Evolutionary conservation across 2,797 vertebrate species (phyloP), one percentile per base, ranked within the genome.

Genomic region (Acestrorhynchus altus): DNA sequence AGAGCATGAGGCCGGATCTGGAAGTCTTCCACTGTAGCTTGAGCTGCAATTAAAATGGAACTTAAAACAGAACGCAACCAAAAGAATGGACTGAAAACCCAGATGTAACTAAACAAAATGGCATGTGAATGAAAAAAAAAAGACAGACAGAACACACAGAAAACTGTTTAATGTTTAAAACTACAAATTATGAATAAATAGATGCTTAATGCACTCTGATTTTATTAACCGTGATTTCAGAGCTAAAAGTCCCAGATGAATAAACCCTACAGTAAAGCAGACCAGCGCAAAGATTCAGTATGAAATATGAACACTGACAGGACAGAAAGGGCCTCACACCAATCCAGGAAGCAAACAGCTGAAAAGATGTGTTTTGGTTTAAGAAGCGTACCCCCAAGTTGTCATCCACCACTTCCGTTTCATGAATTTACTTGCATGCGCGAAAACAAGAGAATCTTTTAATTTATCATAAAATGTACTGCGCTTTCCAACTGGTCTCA

Each of bases 1-100:
- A 99, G 96, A 79, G 96, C 94, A 88, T 99, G 97, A 84, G 97
- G 97, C 84, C 97, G 95, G 86, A 99, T 99, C 94, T 99, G 97
- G 93, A 98, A 98, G 86, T 98, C 97, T 91, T 98, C 96, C 81
- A 98, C 96, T 74, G 97, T 98, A 86, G 97, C 97, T 86, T 97
- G 95, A 89, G 97, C 97, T 99, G 88, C 80, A 86, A 90, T 86
- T 86, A 87, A 90, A 85, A 81, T 52, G 83, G 4, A 83, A 78
- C 31, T 81, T 79, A 72, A 72, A 81, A 63, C 60, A 73, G 86
- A 86, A 87, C 54, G 69, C 49, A 76, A 72, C 4, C 0, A 83
- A 70, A 72, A 71, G 47, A 79, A 85, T 56, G 39, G 63, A 73
- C 49, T 60, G 67, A 44, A 57, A 49, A 46, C 40, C 64, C 18